These are phyloP conservation scores for Cryptotermes secundus DNA, from an alignment of 1,140 invertebrate genomes.

Conservation along the genomic window DNA sequence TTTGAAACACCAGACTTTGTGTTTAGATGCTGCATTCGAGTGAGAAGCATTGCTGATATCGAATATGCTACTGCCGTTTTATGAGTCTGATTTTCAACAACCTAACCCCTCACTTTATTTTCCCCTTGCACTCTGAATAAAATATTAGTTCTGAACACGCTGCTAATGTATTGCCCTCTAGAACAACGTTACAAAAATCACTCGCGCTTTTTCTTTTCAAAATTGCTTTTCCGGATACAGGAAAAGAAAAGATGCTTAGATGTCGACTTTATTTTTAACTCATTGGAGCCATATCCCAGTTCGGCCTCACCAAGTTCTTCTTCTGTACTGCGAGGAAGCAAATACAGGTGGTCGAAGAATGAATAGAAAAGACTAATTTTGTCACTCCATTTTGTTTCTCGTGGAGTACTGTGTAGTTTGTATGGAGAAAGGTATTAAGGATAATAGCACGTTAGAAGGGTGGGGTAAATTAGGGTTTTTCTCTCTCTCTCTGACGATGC, in stretches of 20 bases:
- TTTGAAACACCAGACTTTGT: no score
- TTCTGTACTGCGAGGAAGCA: not conserved
- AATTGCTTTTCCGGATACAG: not conserved
- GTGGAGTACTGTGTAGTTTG: not conserved
- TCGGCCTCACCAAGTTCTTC: not conserved
- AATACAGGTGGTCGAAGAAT: not conserved
- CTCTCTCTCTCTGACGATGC: not conserved
- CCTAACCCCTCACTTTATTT: no score
- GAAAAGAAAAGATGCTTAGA: not conserved
- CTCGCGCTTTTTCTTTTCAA: not conserved
- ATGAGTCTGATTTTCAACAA: no score
- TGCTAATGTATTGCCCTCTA: not conserved
- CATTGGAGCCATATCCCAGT: not conserved
- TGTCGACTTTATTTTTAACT: not conserved
- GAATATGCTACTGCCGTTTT: no score
- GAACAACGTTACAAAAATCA: not conserved
- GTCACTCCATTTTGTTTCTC: not conserved
- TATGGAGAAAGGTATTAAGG: not conserved
- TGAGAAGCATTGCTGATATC: no score
- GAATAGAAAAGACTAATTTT: not conserved
- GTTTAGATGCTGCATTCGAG: no score
- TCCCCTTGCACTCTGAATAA: not conserved
- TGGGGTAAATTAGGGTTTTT: not conserved
- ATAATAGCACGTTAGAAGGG: not conserved
- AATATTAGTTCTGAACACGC: not conserved